These are phyloP conservation scores for Exocentrus adspersus DNA, from an alignment of 2,888 invertebrate genomes.

Conservation along the genomic window DNA sequence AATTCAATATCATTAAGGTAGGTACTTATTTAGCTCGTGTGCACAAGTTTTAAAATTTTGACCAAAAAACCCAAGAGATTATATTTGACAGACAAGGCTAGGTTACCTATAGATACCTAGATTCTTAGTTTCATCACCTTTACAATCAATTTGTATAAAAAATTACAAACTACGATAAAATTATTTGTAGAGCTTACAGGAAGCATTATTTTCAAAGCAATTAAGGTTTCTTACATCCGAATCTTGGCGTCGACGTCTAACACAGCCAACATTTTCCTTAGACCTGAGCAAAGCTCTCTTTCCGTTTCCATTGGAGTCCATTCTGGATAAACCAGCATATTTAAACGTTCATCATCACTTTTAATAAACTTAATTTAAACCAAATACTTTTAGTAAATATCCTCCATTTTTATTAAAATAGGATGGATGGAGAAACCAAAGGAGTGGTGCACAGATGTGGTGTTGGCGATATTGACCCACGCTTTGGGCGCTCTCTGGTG, in stretches of 20 bases:
- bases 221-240: constrained; percentile 68
- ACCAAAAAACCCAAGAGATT: not conserved
- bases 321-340: constrained; percentile 49
- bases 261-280: constrained; percentile 70
- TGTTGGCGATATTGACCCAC: constrained; percentile 29
- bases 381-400: too few species aligned
- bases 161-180: not conserved
- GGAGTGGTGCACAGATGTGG: too few species aligned
- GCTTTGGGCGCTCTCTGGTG: constrained; percentile 1
- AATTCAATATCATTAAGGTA: too few species aligned
- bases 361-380: constrained; percentile 11
- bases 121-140: not conserved
- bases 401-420: too few species aligned
- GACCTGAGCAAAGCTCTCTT: constrained; percentile 71
- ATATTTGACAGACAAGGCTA: too few species aligned
- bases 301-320: constrained; percentile 69
- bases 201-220: constrained; percentile 13
- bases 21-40: too few species aligned
- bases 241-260: constrained; percentile 75
- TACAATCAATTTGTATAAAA: not conserved
- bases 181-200: not conserved
- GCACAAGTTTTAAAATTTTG: constrained; percentile 14
- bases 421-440: too few species aligned
- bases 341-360: constrained; percentile 33
- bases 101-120: too few species aligned